phyloP scores from a whole-genome alignment of 1,140 invertebrate species.

The Zaprionus vittiger region DNA sequence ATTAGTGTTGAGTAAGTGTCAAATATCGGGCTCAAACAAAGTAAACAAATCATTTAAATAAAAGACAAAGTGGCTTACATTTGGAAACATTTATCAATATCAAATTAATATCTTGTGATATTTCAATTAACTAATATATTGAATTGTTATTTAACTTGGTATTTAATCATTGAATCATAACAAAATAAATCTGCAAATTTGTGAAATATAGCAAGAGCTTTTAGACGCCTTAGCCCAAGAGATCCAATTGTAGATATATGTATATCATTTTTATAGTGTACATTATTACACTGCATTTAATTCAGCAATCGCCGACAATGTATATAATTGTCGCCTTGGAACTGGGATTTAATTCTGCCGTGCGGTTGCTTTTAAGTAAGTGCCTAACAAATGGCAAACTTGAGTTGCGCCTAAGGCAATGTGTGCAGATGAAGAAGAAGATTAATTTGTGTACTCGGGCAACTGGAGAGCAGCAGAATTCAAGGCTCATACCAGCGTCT shows the following conservation, averaged over 20 bases:
- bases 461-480: slow-evolving; percentile 54
- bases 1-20: no score
- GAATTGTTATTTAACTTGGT: no score
- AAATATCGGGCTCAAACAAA: no score
- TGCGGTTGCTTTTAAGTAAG: slow-evolving; percentile 52
- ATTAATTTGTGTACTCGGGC: slow-evolving; percentile 74
- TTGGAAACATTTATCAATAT: no score
- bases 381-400: slow-evolving; percentile 64
- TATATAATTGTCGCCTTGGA: slow-evolving; percentile 33
- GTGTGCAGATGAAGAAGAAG: slow-evolving; percentile 62
- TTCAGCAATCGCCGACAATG: neutral
- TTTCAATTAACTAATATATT: no score
- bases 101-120: no score
- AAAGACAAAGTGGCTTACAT: no score
- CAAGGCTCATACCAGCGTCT: slow-evolving; percentile 38
- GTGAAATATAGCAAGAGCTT: no score
- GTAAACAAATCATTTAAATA: neutral
- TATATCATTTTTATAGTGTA: neutral
- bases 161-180: no score
- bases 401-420: slow-evolving; percentile 50
- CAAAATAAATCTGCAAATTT: no score
- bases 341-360: slow-evolving; percentile 17
- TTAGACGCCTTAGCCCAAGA: no score
- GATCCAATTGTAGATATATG: neutral
- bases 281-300: neutral